Conservation (phyloP, 2,797 vertebrate species). For the Falco novaeseelandiae region DNA sequence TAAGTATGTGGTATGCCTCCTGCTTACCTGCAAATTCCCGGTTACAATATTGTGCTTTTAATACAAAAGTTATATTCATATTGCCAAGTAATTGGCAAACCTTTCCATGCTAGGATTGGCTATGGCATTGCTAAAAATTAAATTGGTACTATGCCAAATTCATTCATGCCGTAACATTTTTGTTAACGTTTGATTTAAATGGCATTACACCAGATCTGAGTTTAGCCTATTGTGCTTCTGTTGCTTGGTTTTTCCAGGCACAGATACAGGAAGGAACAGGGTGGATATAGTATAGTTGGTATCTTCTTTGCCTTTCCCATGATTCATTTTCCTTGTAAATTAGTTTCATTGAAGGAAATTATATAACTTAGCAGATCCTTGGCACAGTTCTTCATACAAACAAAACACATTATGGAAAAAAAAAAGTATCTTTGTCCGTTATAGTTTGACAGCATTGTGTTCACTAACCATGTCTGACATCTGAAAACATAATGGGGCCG, state of each 20-base stretch:
- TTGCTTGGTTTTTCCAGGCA: slow-evolving; percentile 28
- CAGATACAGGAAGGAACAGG: slow-evolving; percentile 60
- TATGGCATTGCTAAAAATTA: neutral
- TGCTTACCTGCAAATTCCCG: neutral
- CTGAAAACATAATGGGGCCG: slow-evolving; percentile 21
- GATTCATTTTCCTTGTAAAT: slow-evolving; percentile 64
- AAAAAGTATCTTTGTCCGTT: neutral
- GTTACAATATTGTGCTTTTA: neutral
- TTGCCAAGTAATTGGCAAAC: neutral
- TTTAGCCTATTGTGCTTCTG: slow-evolving; percentile 13
- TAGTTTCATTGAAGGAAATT: slow-evolving; percentile 66
- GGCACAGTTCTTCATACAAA: slow-evolving; percentile 34
- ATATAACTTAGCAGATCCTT: slow-evolving; percentile 56
- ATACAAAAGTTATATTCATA: neutral
- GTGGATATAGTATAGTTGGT: slow-evolving; percentile 38
- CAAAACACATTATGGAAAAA: slow-evolving; percentile 5
- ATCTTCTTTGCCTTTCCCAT: slow-evolving; percentile 55
- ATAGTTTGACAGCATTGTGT: slow-evolving; percentile 16
- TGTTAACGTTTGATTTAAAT: neutral
- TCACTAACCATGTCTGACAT: slow-evolving; percentile 15
- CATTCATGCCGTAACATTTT: neutral
- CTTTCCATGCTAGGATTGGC: neutral
- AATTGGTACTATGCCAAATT: neutral
- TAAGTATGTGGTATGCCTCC: neutral
- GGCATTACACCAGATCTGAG: neutral